A percentile compares a stretch with the other conserved stretches of the same genome.
These are phyloP conservation scores for Erpetoichthys calabaricus DNA, from an alignment of 2,797 vertebrate genomes.

Conservation along the genomic window DNA sequence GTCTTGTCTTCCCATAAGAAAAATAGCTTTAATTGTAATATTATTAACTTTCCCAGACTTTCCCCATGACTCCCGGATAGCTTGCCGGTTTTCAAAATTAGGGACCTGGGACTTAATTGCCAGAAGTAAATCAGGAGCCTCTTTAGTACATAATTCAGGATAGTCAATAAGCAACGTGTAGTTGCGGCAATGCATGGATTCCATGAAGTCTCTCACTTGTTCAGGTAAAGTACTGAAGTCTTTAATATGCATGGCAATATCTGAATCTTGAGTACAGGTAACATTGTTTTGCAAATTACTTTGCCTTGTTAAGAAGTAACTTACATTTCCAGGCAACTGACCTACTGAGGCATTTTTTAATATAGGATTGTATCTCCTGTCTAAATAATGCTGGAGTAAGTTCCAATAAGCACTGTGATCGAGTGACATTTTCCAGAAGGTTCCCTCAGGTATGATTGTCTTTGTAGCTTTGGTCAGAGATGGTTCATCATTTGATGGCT, in stretches of 20 bases:
- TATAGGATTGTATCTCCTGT: constrained; percentile 51
- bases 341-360: constrained; percentile 23
- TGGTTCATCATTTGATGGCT: too few species aligned
- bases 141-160: constrained; percentile 31
- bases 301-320: too few species aligned
- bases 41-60: constrained; percentile 17
- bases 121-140: constrained; percentile 43
- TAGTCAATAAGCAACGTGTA: constrained; percentile 48
- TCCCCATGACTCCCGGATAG: constrained; percentile 62
- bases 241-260: neutral
- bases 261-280: too few species aligned
- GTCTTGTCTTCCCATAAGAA: constrained; percentile 56
- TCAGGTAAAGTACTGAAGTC: constrained; percentile 38
- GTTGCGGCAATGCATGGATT: constrained; percentile 52
- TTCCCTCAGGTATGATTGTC: neutral
- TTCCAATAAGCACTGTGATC: constrained; percentile 53
- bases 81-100: constrained; percentile 61
- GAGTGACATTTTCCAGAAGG: constrained; percentile 55
- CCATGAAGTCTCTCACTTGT: constrained; percentile 46
- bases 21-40: constrained; percentile 27
- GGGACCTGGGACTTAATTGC: constrained; percentile 57
- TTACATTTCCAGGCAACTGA: too few species aligned
- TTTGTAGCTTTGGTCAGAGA: too few species aligned
- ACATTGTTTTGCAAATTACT: too few species aligned
- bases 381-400: constrained; percentile 47